Conservation (phyloP, 2,888 invertebrate species). For the Coenonympha arcania region DNA sequence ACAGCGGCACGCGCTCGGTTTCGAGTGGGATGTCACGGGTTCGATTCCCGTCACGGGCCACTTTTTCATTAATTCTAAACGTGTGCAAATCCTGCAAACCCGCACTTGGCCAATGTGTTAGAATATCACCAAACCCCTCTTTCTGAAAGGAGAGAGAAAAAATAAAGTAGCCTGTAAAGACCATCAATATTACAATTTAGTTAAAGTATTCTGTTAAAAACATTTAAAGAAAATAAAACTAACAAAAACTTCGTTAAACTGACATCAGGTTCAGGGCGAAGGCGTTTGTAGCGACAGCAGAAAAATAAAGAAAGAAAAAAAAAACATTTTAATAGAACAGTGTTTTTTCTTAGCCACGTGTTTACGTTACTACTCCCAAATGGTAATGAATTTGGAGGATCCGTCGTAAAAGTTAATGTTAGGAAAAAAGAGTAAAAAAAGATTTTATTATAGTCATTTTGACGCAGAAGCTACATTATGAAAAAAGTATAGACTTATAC, state of each 20-base stretch:
- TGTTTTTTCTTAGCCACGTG: slow-evolving; percentile 23
- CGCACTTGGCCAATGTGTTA: too few species aligned
- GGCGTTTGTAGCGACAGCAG: slow-evolving; percentile 26
- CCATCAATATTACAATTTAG: neutral
- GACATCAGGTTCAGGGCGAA: slow-evolving; percentile 24
- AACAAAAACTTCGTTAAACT: slow-evolving; percentile 16
- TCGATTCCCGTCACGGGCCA: too few species aligned
- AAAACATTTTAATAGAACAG: slow-evolving; percentile 22
- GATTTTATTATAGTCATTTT: neutral
- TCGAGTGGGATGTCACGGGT: too few species aligned
- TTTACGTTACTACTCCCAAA: slow-evolving; percentile 18
- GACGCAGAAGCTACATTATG: neutral
- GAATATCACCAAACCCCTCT: too few species aligned
- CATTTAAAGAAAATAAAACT: slow-evolving; percentile 4
- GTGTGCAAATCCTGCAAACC: too few species aligned
- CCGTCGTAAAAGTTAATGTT: slow-evolving; percentile 18
- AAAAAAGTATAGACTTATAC: too few species aligned
- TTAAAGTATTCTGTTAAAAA: neutral
- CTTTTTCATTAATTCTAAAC: too few species aligned
- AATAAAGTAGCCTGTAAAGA: neutral
- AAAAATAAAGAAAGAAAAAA: slow-evolving; percentile 16
- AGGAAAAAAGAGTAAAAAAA: slow-evolving; percentile 13
- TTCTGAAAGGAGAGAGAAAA: too few species aligned
- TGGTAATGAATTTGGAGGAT: slow-evolving; percentile 20
- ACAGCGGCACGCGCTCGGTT: too few species aligned